Evolutionary conservation across 2,797 vertebrate genomes (phyloP), one percentile per base, ranked within the genome.

Genomic region (Melanotaenia parkinsoni): DNA sequence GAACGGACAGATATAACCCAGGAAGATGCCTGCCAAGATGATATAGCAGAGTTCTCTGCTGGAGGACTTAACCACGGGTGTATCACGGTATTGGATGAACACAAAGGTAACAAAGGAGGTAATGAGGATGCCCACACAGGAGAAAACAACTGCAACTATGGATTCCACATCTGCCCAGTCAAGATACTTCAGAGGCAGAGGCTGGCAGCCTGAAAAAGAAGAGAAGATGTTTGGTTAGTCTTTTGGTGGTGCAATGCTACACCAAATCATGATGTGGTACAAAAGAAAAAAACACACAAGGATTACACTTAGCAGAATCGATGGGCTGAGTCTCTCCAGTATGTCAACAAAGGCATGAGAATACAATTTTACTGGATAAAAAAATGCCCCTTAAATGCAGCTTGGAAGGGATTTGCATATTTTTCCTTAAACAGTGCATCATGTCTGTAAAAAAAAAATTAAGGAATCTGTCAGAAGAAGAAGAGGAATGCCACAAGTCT

Each of bases 1-100:
- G 91, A 99, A 99, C 12, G 98, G 97, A 83, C 97, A 99, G 86
- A 99, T 96, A 1, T 99, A 99, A 77, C 98, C 98, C 11, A 99
- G 86, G 93, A 99, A 97, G 88, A 99, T 98, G 74, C 98, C 98
- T 24, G 97, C 96, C 74, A 99, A 91, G 86, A 99, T 99, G 88
- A 99, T 98, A 68, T 97, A 99, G 92, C 98, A 99, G 70, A 99
- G 98, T 88, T 99, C 98, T 1, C 96, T 95, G 75, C 98, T 99
- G 80, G 98, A 99, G 38, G 98, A 99, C 89, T 99, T 99, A 58
- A 99, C 98, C 91, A 99, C 98, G 0, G 98, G 98, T 0, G 98
- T 99, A 75, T 99, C 98, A 35, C 97, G 96, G 91, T 99, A 99
- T 82, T 98, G 96, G 84, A 98, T 96, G 89, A 99, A 99, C 90